Conservation (phyloP, 2,888 invertebrate genomes). For the Mesorhabditis sp. region DNA sequence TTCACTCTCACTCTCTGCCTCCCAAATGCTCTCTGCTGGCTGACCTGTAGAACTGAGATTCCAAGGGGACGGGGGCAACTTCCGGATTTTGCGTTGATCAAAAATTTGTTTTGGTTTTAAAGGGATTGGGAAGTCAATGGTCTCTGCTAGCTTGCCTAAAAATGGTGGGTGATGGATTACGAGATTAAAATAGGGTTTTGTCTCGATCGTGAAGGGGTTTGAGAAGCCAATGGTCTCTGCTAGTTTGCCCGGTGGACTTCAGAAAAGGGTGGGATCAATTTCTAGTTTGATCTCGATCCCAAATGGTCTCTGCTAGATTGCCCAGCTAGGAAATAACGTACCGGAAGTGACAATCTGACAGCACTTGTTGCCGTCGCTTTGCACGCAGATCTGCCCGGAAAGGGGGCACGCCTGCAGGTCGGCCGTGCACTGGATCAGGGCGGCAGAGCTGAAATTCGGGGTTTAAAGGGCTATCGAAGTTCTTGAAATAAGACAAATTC, state of each 20-base stretch:
- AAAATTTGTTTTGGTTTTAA: background rate
- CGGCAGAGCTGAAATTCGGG: slow-evolving; percentile 31
- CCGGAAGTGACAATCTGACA: slow-evolving; percentile 51
- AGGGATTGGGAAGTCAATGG: no score
- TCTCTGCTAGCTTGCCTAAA: no score
- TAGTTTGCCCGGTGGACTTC: no score
- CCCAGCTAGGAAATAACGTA: slow-evolving; percentile 7
- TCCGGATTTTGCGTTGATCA: slow-evolving; percentile 54
- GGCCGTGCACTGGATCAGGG: slow-evolving; percentile 51
- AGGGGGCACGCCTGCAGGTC: slow-evolving; percentile 50
- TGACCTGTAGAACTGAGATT: slow-evolving; percentile 38
- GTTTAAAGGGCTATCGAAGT: background rate
- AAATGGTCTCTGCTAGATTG: no score
- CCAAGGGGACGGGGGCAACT: slow-evolving; percentile 53
- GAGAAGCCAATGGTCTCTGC: no score
- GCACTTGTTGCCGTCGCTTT: slow-evolving; percentile 52
- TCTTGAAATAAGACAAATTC: background rate
- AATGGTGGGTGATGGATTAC: no score
- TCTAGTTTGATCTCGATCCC: no score
- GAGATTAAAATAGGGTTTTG: background rate
- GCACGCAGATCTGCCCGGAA: slow-evolving; percentile 52
- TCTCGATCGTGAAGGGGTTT: no score
- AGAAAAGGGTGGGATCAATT: no score
- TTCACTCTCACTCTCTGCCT: no score
- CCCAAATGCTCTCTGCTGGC: no score